These are phyloP conservation scores for Poecilobothrus nobilitatus DNA, from an alignment of 2,888 invertebrate species.

Conservation along the genomic window DNA sequence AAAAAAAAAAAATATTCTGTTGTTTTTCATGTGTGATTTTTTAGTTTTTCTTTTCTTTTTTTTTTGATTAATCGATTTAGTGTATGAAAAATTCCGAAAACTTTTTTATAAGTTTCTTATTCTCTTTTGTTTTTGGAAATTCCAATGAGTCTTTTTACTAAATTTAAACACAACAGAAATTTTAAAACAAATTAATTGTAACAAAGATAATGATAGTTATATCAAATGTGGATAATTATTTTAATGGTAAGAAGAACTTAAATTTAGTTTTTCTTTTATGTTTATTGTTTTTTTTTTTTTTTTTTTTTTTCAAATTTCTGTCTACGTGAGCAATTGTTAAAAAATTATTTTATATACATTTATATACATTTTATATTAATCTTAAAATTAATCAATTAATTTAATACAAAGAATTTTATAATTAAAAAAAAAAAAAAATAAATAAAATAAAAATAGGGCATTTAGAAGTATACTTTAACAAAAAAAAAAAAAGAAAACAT, in stretches of 20 bases:
- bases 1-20: background rate
- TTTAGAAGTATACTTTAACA: too few species aligned
- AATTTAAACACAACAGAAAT: background rate
- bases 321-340: background rate
- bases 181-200: constrained; percentile 1
- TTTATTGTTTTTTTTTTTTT: constrained; percentile 13
- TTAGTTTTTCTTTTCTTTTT: background rate
- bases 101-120: background rate
- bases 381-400: too few species aligned
- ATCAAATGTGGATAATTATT: constrained; percentile 43
- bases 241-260: constrained; percentile 36
- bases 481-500: too few species aligned
- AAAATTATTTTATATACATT: background rate
- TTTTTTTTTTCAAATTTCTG: constrained; percentile 13
- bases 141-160: background rate
- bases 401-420: too few species aligned
- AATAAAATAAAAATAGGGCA: too few species aligned
- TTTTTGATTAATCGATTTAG: background rate
- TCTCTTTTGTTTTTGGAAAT: background rate
- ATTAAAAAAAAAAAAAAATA: too few species aligned
- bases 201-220: constrained; percentile 40
- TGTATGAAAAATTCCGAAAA: background rate
- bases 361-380: too few species aligned
- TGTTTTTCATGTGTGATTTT: background rate
- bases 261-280: constrained; percentile 1